Conservation (phyloP, 2,797 vertebrate species). For the Sebastes wilsoni region DNA sequence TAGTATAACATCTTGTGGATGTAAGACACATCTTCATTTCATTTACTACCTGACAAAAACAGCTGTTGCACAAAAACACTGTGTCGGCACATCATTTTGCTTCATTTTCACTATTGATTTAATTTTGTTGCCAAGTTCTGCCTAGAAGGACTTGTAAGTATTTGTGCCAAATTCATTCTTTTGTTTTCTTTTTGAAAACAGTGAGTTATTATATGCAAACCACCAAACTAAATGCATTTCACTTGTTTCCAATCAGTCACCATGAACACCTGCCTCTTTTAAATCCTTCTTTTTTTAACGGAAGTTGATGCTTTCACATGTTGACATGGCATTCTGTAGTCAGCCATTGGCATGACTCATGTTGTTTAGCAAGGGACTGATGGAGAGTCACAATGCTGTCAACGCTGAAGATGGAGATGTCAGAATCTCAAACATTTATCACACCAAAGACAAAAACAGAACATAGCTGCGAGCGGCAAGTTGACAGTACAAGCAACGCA, state of each 20-base stretch:
- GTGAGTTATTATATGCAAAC: not conserved
- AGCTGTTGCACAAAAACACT: not conserved
- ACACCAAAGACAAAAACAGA: slow-evolving; percentile 17
- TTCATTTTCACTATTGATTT: not conserved
- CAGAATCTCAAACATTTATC: slow-evolving; percentile 9
- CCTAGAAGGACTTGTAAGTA: not conserved
- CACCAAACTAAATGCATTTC: not conserved
- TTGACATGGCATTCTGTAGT: not conserved
- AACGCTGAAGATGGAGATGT: slow-evolving; percentile 1
- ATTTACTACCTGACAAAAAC: not conserved
- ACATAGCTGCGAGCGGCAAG: not conserved
- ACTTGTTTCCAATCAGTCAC: slow-evolving; percentile 22
- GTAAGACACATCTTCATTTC: not conserved
- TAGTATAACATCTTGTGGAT: not conserved
- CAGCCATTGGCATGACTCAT: slow-evolving; percentile 21
- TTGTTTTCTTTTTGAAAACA: not conserved
- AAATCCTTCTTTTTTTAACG: not conserved
- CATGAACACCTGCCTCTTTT: not conserved
- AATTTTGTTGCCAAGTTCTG: not conserved
- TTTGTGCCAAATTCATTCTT: not conserved
- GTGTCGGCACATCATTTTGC: not conserved
- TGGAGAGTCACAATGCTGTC: slow-evolving; percentile 20
- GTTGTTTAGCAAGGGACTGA: slow-evolving; percentile 2
- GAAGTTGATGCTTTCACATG: not conserved
- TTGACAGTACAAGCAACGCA: not conserved